These are phyloP conservation scores for Neolamprologus multifasciatus DNA, from an alignment of 2,797 vertebrate genomes.

Conservation along the genomic window DNA sequence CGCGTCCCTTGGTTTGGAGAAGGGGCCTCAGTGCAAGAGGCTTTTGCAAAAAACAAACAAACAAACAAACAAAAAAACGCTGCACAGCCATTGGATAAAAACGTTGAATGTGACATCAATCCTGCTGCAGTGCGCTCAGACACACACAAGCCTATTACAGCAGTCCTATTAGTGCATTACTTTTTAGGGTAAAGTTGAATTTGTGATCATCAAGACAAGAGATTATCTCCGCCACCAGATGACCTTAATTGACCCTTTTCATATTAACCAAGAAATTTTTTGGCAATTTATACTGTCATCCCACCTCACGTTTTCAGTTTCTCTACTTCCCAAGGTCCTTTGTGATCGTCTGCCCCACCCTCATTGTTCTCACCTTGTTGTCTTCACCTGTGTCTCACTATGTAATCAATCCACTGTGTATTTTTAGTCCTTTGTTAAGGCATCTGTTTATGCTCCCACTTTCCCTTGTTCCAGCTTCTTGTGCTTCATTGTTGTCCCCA, in stretches of 20 bases:
- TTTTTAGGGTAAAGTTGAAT: not conserved
- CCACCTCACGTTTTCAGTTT: not conserved
- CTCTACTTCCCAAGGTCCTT: not conserved
- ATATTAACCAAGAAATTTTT: not conserved
- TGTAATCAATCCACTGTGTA: not conserved
- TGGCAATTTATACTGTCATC: not conserved
- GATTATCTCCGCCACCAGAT: not conserved
- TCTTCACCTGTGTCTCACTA: not conserved
- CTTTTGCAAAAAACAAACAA: not conserved
- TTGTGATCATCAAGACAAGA: not conserved
- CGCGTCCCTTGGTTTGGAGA: not conserved
- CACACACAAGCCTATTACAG: not conserved
- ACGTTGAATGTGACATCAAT: not conserved
- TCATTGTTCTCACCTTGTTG: not conserved
- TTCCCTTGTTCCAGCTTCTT: not conserved
- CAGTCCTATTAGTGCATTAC: not conserved
- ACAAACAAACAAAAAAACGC: not conserved
- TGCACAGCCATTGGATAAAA: not conserved
- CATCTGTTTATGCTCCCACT: not conserved
- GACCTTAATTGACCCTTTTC: not conserved
- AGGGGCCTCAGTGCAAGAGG: not conserved
- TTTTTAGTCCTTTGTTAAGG: not conserved
- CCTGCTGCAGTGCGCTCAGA: not conserved
- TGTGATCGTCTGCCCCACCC: not conserved
- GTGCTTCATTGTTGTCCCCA: not conserved